Evolutionary conservation across 1,140 invertebrate genomes (phyloP), one percentile per base, ranked within the genome.

Genomic region (Drusus annulatus): DNA sequence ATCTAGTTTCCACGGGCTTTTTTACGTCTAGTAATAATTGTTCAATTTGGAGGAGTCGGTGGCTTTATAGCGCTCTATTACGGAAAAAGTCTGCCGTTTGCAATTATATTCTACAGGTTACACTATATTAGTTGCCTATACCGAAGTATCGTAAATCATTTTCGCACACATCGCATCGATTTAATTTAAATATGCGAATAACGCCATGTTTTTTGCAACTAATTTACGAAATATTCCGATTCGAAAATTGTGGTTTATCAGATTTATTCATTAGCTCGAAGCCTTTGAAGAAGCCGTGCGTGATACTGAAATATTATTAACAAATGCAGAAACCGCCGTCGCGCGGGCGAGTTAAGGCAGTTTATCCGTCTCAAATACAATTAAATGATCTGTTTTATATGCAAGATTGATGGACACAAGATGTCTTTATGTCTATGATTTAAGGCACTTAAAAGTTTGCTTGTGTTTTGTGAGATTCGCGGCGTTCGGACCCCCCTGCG

Each of bases 41-140:
- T 80, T 80, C 79, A 80, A 80, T 80, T 80, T 80, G 73, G 79
- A 45, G 73, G 62, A 60, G 60, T 77, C 75, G 60, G 58, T 71
- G 62, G 79, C 71, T 75, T 80, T 65, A 71, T 76, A 75, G 73
- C 60, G 75, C 28, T 62, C 73, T 54, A 63, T 68, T 78, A 78
- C 60, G 56, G 60, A 80, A 50, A 76, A 65, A n/a, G n/a, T 76
- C 56, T 80, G 71, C 23, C 36, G 71, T 65, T 45, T 65, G 79
- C 79, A 80, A 80, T 80, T 80, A 60, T 36, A 80, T 68, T 69
- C 23, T 36, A 69, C 36, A 50, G 36, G 19, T 69, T 69, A 69
- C 65, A 50, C 16, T 65, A 31, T 28, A n/a, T 25, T 28, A 36
- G 62, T 25, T 65, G 36, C 17, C n/a, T 36, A n/a, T 31, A 50